Evolutionary conservation across 2,797 vertebrate species (phyloP).

Genomic region (Artibeus lituratus): DNA sequence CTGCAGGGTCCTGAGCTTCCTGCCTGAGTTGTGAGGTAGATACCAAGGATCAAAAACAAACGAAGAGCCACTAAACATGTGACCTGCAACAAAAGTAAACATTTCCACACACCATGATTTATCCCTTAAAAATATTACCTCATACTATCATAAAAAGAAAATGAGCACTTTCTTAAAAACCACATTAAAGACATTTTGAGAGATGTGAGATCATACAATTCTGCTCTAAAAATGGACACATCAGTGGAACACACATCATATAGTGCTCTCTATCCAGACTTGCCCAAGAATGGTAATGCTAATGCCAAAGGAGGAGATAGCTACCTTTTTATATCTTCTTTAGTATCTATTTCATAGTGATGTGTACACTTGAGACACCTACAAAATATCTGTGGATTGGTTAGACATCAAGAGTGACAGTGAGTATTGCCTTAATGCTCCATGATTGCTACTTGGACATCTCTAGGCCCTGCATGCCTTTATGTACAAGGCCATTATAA

Average conservation of each 20-base stretch:
- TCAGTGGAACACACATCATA: background rate
- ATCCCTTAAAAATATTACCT: conserved; percentile 38
- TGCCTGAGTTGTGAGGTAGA: background rate
- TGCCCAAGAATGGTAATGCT: background rate
- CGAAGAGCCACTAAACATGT: background rate
- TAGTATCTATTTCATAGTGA: background rate
- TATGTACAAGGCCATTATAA: background rate
- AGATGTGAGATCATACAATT: conserved; percentile 23
- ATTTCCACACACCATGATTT: conserved; percentile 1
- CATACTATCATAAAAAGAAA: conserved; percentile 44
- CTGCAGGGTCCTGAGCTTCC: background rate
- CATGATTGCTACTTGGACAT: background rate
- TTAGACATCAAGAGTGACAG: background rate
- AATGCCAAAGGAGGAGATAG: background rate
- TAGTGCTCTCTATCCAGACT: background rate
- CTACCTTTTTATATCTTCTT: background rate
- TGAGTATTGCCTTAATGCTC: background rate
- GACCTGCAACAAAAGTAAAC: conserved; percentile 22
- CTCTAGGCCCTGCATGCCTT: background rate
- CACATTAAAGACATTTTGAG: conserved; percentile 54
- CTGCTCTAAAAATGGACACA: conserved; percentile 32
- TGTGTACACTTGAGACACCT: background rate
- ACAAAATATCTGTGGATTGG: background rate
- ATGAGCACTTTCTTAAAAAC: conserved; percentile 43
- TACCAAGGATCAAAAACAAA: background rate